Base-by-base conservation (phyloP, 1,140 invertebrate genomes). In the Aphis craccivora region DNA sequence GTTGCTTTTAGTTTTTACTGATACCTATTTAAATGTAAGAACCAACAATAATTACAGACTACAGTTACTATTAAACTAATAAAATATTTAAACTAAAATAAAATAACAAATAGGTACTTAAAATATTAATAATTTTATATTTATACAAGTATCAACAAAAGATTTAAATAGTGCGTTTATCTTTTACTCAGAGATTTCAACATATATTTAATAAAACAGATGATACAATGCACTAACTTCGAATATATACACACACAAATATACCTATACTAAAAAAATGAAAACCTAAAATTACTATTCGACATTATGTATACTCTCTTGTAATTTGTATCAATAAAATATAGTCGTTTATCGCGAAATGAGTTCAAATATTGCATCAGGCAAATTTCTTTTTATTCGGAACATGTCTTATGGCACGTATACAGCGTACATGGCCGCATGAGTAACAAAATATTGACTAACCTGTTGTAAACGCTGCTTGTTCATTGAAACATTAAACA, bases 291-390 rank as follows among this genome's bases (percentile, higher is more conserved):
- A 76, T 76, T 76, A n/a, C 4, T n/a, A n/a, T 76, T n/a, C 4
- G 14, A n/a, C n/a, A 76, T 76, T 18, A 3, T n/a, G 1, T 76
- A 76, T 5, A 0, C 60, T 76, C 60, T 76, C 3, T 76, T 18
- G n/a, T 76, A n/a, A 67, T 76, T n/a, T 76, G n/a, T 76, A n/a
- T n/a, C 4, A n/a, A 76, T 76, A 76, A n/a, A n/a, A 76, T 76
- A n/a, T 76, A n/a, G n/a, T n/a, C n/a, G n/a, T 76, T n/a, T 35
- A 5, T 35, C 11, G 30, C 1, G 60, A 76, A 76, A 76, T 76
- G n/a, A 76, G 60, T n/a, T 76, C 60, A 76, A n/a, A 76, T 76
- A 76, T 76, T 76, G 60, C 60, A 76, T 76, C 60, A 76, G 60
- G 60, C n/a, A 76, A 76, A 76, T 76, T 76, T 76, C 60, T n/a